Conservation (phyloP, 2,797 vertebrate genomes). For the Phalanger gymnotis region DNA sequence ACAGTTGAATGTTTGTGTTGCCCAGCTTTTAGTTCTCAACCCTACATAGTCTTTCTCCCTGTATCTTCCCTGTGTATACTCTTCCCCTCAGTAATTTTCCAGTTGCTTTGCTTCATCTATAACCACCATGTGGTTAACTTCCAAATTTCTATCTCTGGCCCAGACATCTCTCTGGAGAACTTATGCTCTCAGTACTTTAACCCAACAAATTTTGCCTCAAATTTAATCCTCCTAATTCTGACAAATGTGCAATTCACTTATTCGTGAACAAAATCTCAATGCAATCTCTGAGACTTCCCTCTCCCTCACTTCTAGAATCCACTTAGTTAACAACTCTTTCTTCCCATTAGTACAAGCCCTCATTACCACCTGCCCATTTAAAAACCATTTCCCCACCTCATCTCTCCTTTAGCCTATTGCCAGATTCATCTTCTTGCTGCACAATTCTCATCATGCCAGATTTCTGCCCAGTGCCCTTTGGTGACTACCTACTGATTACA, state of each 20-base stretch:
- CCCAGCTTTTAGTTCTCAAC: not conserved
- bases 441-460: not conserved
- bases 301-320: not conserved
- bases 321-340: not conserved
- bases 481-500: not conserved
- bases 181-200: not conserved
- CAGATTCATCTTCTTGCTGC: not conserved
- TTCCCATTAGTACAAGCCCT: not conserved
- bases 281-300: not conserved
- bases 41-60: not conserved
- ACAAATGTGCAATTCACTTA: not conserved
- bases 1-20: not conserved
- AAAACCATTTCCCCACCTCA: not conserved
- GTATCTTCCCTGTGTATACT: not conserved
- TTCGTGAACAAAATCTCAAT: not conserved
- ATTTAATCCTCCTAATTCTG: not conserved
- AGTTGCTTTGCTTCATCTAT: not conserved
- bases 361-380: not conserved
- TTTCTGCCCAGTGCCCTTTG: not conserved
- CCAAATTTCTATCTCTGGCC: not conserved
- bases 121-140: not conserved
- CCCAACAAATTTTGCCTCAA: not conserved
- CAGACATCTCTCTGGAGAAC: not conserved
- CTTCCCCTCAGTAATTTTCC: not conserved
- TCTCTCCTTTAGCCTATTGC: not conserved